These are phyloP conservation scores for Dryocosmus kuriphilus DNA, from an alignment of 2,888 invertebrate genomes.

Conservation along the genomic window DNA sequence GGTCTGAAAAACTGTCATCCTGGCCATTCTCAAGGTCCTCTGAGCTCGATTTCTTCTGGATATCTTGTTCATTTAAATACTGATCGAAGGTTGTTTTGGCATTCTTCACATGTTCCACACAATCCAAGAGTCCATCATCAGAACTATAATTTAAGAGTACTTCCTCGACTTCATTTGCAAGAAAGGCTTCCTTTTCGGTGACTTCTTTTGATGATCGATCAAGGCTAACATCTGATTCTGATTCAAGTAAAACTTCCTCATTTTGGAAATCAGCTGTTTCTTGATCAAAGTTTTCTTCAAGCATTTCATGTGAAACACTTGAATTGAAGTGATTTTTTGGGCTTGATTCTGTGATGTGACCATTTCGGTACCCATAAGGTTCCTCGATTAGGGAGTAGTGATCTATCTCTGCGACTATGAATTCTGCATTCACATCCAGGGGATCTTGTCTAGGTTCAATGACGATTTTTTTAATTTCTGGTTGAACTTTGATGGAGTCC, in stretches of 20 bases:
- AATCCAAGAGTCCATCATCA: background rate
- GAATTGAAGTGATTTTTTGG: slow-evolving; percentile 35
- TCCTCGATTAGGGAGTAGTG: slow-evolving; percentile 67
- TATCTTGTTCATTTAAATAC: slow-evolving; percentile 31
- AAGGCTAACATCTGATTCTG: slow-evolving; percentile 17
- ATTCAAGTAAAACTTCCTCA: slow-evolving; percentile 9
- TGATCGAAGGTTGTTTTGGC: background rate
- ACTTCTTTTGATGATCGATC: slow-evolving; percentile 2
- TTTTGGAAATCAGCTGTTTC: slow-evolving; percentile 16
- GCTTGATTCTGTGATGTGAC: slow-evolving; percentile 59
- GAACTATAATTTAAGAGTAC: background rate
- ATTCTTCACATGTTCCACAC: background rate
- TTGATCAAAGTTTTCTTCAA: slow-evolving; percentile 17
- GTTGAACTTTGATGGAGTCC: slow-evolving; percentile 49
- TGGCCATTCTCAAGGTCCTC: slow-evolving; percentile 14
- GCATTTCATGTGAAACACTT: slow-evolving; percentile 11
- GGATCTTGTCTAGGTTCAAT: slow-evolving; percentile 62
- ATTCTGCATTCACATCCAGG: slow-evolving; percentile 67
- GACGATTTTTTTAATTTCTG: slow-evolving; percentile 68
- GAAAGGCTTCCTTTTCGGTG: background rate
- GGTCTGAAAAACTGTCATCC: slow-evolving; percentile 24
- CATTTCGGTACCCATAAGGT: slow-evolving; percentile 68
- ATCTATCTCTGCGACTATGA: slow-evolving; percentile 70
- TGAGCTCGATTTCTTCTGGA: slow-evolving; percentile 33
- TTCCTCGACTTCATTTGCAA: background rate